Evolutionary conservation across 1,140 invertebrate genomes (phyloP).

Genomic region (Liolophura sinensis): DNA sequence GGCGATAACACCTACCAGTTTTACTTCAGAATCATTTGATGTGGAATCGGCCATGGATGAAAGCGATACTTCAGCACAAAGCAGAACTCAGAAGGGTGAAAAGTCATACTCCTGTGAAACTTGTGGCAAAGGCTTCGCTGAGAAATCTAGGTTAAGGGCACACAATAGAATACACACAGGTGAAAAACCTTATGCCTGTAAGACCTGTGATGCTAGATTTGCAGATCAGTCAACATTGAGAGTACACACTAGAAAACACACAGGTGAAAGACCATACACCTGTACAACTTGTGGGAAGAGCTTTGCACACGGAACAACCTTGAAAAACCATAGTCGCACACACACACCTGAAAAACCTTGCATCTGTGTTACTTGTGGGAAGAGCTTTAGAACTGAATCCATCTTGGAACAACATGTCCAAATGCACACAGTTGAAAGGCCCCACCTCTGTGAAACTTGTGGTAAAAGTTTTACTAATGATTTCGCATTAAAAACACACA

Average conservation of each 20-base stretch:
- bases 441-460: conserved; percentile 17
- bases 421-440: conserved; percentile 14
- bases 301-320: conserved; percentile 9
- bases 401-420: conserved; percentile 63
- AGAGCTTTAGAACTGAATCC: conserved; percentile 66
- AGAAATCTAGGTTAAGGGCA: background rate
- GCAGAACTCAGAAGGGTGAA: too few relatives aligned
- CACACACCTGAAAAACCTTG: conserved; percentile 95
- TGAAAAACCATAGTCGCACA: conserved; percentile 75
- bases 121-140: conserved; percentile 6
- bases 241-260: conserved; percentile 10
- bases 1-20: too few relatives aligned
- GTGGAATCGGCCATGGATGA: too few relatives aligned
- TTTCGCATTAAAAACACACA: conserved; percentile 12
- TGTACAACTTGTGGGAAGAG: conserved; percentile 11
- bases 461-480: conserved; percentile 12
- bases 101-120: conserved; percentile 1
- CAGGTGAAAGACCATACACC: conserved; percentile 6
- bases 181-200: conserved; percentile 18
- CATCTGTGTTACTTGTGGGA: conserved; percentile 62
- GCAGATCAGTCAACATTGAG: conserved; percentile 11
- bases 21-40: too few relatives aligned
- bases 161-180: conserved; percentile 12
- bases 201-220: conserved; percentile 14
- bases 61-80: too few relatives aligned